Conservation (phyloP, 2,797 vertebrate species). For the Hemitrygon akajei region DNA sequence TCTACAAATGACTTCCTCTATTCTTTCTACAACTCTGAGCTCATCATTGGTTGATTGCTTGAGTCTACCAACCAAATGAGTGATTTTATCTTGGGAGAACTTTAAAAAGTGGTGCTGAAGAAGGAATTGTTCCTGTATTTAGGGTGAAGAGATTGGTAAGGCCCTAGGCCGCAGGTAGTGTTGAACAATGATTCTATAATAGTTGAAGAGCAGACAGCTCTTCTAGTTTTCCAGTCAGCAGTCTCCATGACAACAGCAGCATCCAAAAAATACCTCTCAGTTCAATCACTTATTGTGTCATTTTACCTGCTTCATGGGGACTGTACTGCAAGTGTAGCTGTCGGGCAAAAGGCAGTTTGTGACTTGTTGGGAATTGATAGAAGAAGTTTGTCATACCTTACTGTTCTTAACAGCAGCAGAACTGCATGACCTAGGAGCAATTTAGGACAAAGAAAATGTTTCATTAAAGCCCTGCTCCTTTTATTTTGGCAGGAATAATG, state of each 20-base stretch:
- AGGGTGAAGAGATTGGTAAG: background rate
- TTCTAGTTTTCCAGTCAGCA: no score
- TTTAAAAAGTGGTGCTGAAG: background rate
- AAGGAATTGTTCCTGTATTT: background rate
- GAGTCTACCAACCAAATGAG: background rate
- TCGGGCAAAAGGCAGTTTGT: background rate
- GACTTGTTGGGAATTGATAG: background rate
- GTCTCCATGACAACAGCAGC: no score
- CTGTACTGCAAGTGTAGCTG: background rate
- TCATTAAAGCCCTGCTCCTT: background rate
- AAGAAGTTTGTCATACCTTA: no score
- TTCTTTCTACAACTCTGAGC: background rate
- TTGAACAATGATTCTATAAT: background rate
- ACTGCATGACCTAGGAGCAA: background rate
- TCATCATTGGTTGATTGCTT: background rate
- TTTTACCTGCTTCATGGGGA: background rate
- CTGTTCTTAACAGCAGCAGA: background rate
- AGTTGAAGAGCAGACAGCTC: no score
- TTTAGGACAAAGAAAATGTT: background rate
- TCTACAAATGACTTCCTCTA: background rate
- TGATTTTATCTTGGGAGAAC: background rate
- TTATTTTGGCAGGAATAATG: background rate
- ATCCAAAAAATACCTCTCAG: no score
- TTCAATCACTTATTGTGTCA: background rate
- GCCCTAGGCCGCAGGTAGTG: background rate